Conservation (phyloP, 2,888 invertebrate genomes). For the Scaptomyza reducta region DNA sequence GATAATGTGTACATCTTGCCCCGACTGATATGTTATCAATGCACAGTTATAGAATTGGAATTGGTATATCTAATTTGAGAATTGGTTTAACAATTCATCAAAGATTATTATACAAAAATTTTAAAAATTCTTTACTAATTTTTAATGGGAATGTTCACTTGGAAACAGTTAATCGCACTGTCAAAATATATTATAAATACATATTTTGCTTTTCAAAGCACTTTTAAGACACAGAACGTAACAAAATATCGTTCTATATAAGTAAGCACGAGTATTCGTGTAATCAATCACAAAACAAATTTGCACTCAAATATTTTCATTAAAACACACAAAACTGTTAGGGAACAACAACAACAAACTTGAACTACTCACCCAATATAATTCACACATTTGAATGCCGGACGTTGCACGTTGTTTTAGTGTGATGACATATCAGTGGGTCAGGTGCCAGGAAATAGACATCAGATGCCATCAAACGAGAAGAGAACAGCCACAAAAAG, state of each 20-base stretch:
- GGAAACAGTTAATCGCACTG: neutral
- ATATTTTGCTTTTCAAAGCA: neutral
- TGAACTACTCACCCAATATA: conserved; percentile 61
- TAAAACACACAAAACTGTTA: conserved; percentile 24
- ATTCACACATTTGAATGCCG: conserved; percentile 39
- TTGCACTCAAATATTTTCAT: conserved; percentile 29
- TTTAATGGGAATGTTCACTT: neutral
- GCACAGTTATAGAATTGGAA: too few species aligned
- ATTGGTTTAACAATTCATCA: too few species aligned
- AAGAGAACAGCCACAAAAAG: conserved; percentile 34
- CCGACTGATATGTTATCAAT: too few species aligned
- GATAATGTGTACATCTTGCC: too few species aligned
- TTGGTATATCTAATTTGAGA: too few species aligned
- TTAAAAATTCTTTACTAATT: too few species aligned
- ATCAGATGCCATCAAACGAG: conserved; percentile 10
- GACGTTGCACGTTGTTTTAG: conserved; percentile 47
- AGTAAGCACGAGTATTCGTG: neutral
- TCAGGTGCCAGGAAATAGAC: conserved; percentile 15
- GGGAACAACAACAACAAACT: conserved; percentile 38
- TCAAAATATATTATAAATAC: neutral
- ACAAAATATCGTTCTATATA: neutral
- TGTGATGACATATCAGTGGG: conserved; percentile 52
- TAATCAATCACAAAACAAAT: conserved; percentile 17
- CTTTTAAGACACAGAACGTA: neutral
- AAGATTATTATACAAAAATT: too few species aligned